Percentiles rank a stretch among this genome's conserved stretches.
phyloP scores from a whole-genome alignment of 1,140 invertebrate genomes.

The Mamestra configurata region DNA sequence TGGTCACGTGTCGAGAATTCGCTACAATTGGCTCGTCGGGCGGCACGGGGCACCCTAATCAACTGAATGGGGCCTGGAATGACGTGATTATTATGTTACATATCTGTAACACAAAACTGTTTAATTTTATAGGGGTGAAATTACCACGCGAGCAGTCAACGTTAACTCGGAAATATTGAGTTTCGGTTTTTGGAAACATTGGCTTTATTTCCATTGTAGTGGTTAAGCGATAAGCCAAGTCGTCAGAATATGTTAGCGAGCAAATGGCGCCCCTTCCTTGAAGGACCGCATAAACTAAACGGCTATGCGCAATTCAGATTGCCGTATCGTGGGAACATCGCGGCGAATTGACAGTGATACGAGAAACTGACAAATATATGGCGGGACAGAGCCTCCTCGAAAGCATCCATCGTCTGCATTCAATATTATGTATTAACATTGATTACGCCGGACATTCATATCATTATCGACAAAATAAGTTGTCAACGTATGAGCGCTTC shows the following conservation, averaged over 20 bases:
- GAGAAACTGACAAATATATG: conserved; percentile 58
- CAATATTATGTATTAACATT: conserved; percentile 46
- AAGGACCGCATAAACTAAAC: conserved; percentile 58
- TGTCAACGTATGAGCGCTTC: conserved; percentile 50
- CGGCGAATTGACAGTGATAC: conserved; percentile 57
- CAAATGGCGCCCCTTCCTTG: conserved; percentile 52
- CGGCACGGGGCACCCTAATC: conserved; percentile 63
- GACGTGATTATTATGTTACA: conserved; percentile 83
- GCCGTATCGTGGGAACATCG: conserved; percentile 59
- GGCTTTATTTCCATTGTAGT: conserved; percentile 15
- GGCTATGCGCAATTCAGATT: conserved; percentile 59
- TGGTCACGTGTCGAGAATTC: conserved; percentile 83
- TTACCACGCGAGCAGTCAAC: conserved; percentile 33
- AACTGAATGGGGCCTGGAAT: conserved; percentile 71
- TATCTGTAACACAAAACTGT: conserved; percentile 67
- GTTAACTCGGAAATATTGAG: neutral
- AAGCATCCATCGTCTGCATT: conserved; percentile 42
- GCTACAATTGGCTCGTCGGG: conserved; percentile 77
- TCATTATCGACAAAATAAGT: conserved; percentile 47
- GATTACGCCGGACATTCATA: conserved; percentile 55
- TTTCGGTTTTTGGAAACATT: conserved; percentile 8
- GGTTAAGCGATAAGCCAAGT: conserved; percentile 50
- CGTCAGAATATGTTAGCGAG: conserved; percentile 45
- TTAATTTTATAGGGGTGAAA: conserved; percentile 56
- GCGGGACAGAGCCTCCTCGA: conserved; percentile 41